Percentiles rank a stretch among this genome's conserved stretches.
Conservation (phyloP, 2,888 invertebrate species). For the Nephrotoma appendiculata region DNA sequence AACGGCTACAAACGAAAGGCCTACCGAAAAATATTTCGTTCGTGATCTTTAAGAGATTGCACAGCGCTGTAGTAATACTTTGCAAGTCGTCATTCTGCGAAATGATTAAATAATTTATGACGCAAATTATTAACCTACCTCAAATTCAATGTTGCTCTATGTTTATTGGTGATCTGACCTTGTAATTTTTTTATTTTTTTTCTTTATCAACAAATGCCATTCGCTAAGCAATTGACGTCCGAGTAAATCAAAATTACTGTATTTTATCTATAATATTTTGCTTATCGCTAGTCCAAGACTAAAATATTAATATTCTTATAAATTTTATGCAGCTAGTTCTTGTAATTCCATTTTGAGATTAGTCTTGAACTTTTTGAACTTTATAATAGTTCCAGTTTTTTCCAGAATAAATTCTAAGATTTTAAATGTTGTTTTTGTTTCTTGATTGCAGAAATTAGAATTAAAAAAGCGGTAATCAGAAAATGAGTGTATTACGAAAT, state of each 20-base stretch:
- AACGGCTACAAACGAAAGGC: too few relatives aligned
- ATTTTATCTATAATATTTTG: too few relatives aligned
- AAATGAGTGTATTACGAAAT: background rate
- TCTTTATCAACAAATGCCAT: too few relatives aligned
- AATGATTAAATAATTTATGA: background rate
- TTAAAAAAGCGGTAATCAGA: background rate
- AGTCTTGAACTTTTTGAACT: background rate
- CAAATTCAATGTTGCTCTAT: background rate
- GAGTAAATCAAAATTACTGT: too few relatives aligned
- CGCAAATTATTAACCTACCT: background rate
- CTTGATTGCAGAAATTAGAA: background rate
- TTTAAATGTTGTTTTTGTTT: too few relatives aligned
- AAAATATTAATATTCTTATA: background rate
- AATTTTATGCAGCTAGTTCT: background rate
- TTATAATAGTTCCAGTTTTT: background rate
- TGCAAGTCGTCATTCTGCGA: background rate
- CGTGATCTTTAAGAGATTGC: too few relatives aligned
- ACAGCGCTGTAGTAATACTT: too few relatives aligned
- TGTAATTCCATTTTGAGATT: background rate
- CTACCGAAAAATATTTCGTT: too few relatives aligned
- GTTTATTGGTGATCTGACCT: background rate
- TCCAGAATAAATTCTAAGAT: background rate
- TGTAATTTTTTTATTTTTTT: too few relatives aligned
- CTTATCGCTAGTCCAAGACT: background rate
- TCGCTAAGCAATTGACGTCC: too few relatives aligned